Base-by-base conservation (phyloP, 30 jellyfish, hydroid and myxozoan species). In the Sanderia malayensis region DNA sequence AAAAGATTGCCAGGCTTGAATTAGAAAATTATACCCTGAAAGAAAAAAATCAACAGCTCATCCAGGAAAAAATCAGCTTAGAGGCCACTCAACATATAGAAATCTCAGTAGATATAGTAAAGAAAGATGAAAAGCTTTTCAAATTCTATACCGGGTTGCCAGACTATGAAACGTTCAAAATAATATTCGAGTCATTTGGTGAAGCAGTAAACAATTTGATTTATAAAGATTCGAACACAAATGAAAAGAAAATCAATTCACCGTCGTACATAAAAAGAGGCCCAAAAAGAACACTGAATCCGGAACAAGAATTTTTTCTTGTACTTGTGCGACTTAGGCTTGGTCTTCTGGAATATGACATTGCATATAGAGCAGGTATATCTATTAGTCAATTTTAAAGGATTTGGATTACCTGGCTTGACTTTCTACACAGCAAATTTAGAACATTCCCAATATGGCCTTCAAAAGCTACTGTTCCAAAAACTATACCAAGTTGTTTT, bases 251-350 rank as follows among this genome's bases (percentile, higher is more conserved):
- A 9, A 44, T 18, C 4, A 67, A 34, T 11, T 24, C 46, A 13
- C 31, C 45, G 25, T 17, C 44, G 22, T 18, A 25, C 20, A 55
- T 24, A 22, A 59, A 72, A 61, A 23, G 73, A 0, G 85, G 91
- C 7, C 68, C 79, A 22, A 32, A 57, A 67, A 57, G 95, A 57
- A 60, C 58, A n/a, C 47, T 53, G 22, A 44, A 15, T 17, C 83
- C 87, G 23, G 94, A 82, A 66, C 73, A 44, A 18, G 94, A 82
- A 65, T 58, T 82, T 81, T 82, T 82, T 41, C 52, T 73, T 57
- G 70, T 62, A 22, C 70, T 75, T 26, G 72, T 74, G n/a, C 46
- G 86, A 33, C 78, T 62, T 13, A 44, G 87, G 46, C 58, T 78
- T n/a, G 82, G 81, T 17, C 78, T 57, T 22, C 83, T 76, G 52